Percentiles rank a stretch among this genome's conserved stretches.
These are phyloP conservation scores for Drosophila parthenogenetica DNA, from an alignment of 2,888 invertebrate genomes.

Conservation along the genomic window DNA sequence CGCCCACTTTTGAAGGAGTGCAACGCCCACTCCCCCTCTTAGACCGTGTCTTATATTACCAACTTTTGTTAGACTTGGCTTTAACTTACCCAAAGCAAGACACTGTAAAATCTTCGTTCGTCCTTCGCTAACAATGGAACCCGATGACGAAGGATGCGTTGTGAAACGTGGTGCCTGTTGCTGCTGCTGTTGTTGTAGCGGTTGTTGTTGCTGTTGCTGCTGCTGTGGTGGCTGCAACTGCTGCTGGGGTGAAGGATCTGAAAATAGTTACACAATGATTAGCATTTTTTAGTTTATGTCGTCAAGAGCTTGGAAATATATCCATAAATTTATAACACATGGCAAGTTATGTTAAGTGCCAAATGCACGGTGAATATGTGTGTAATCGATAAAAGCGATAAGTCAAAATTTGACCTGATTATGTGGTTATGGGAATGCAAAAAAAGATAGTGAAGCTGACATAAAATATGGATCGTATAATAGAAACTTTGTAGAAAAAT, in stretches of 20 bases:
- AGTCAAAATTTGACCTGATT: not conserved
- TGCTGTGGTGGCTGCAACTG: constrained; percentile 43
- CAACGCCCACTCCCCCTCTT: not conserved
- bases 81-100: constrained; percentile 92
- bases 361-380: too few relatives aligned
- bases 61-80: constrained; percentile 29
- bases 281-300: constrained; percentile 28
- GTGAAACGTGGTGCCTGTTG: constrained; percentile 94
- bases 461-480: too few relatives aligned
- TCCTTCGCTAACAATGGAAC: constrained; percentile 94
- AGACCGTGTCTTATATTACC: constrained; percentile 28
- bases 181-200: constrained; percentile 49
- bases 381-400: too few relatives aligned
- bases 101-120: constrained; percentile 96
- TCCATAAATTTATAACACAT: not conserved
- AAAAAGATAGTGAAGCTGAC: too few relatives aligned
- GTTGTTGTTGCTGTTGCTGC: constrained; percentile 18
- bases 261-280: constrained; percentile 28
- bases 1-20: not conserved
- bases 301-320: not conserved
- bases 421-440: too few relatives aligned
- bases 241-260: constrained; percentile 52
- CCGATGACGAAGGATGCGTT: constrained; percentile 93
- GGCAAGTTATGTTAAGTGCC: not conserved
- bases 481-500: too few relatives aligned